Conservation (phyloP, 2,797 vertebrate genomes). For the Clamator glandarius region DNA sequence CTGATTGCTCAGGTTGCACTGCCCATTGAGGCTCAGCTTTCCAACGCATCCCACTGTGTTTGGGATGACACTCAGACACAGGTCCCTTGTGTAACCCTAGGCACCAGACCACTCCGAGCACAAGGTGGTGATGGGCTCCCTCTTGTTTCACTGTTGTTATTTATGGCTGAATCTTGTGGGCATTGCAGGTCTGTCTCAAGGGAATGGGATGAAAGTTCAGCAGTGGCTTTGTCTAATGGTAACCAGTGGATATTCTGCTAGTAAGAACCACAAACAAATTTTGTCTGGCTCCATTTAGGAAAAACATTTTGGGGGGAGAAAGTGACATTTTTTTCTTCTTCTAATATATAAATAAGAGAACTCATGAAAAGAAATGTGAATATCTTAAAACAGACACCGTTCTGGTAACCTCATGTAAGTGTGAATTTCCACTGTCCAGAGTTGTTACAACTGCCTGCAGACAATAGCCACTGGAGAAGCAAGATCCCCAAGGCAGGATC, state of each 20-base stretch:
- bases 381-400: neutral
- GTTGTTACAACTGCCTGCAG: neutral
- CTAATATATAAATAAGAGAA: neutral
- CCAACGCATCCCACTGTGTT: accelerated
- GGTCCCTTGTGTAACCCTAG: neutral
- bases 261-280: neutral
- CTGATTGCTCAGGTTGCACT: neutral
- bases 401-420: neutral
- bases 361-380: neutral
- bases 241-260: neutral
- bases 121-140: neutral
- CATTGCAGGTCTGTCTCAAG: neutral
- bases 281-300: neutral
- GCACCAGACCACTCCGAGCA: accelerated
- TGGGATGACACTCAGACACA: neutral
- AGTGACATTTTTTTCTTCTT: neutral
- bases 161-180: neutral
- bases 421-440: neutral
- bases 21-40: neutral
- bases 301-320: neutral
- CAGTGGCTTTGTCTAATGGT: neutral
- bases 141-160: neutral
- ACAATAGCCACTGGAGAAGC: neutral
- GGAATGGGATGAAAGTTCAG: neutral
- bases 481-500: neutral